phyloP scores from a whole-genome alignment of 2,888 invertebrate genomes.

The Ethmia dodecea region DNA sequence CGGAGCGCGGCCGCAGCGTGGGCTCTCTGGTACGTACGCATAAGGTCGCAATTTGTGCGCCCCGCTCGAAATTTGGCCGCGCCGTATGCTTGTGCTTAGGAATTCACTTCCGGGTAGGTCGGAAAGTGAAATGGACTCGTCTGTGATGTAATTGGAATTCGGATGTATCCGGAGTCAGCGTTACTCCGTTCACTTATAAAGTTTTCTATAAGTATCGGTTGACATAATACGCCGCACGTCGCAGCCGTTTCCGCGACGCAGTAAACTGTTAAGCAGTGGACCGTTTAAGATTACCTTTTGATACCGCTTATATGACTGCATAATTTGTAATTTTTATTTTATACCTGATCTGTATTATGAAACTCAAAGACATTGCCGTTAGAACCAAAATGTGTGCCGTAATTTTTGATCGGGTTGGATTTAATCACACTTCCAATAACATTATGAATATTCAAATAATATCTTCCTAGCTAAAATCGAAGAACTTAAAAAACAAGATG shows the following conservation, averaged over 20 bases:
- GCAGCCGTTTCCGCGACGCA: conserved; percentile 46
- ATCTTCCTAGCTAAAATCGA: no score
- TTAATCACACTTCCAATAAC: no score
- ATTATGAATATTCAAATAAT: no score
- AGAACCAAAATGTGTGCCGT: no score
- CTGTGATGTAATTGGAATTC: conserved; percentile 78
- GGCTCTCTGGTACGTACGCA: conserved; percentile 34
- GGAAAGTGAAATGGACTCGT: conserved; percentile 77
- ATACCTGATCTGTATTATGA: conserved; percentile 12
- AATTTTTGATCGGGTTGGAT: no score
- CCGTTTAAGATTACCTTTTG: conserved; percentile 46
- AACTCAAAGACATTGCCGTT: no score
- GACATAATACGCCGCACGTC: conserved; percentile 61
- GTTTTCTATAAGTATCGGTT: conserved; percentile 66
- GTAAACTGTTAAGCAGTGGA: conserved; percentile 36
- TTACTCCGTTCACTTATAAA: conserved; percentile 73
- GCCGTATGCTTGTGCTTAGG: conserved; percentile 74
- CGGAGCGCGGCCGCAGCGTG: conserved; percentile 29
- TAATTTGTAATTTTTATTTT: conserved; percentile 32
- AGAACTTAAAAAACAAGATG: no score
- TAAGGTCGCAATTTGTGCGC: conserved; percentile 44
- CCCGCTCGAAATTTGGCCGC: conserved; percentile 52
- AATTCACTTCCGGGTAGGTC: conserved; percentile 78
- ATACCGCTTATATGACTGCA: conserved; percentile 23
- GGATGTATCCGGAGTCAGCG: conserved; percentile 75